Evolutionary conservation across 2,113 vertebrate species (phyloP).

Genomic region (Trematocara variabile): DNA sequence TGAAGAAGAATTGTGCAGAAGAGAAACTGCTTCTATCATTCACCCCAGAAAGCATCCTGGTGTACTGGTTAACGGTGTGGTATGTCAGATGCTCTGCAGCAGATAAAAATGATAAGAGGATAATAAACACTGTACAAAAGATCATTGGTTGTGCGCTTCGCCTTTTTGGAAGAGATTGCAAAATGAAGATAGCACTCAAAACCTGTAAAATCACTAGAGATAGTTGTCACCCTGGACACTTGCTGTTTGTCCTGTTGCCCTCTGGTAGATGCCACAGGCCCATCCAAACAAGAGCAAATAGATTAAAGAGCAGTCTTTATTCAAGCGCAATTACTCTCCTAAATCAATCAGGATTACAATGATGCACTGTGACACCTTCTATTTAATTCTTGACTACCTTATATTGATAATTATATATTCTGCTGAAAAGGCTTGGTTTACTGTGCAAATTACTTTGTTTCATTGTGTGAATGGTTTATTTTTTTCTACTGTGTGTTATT

Average conservation of each 20-base stretch:
- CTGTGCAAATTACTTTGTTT: neutral
- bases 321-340: neutral
- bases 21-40: neutral
- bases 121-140: neutral
- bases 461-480: neutral
- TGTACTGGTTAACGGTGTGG: neutral
- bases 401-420: neutral
- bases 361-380: neutral
- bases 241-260: neutral
- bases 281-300: neutral
- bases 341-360: neutral
- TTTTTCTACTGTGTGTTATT: neutral
- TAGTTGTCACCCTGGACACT: neutral
- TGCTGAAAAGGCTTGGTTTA: neutral
- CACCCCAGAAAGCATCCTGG: neutral
- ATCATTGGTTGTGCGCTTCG: neutral
- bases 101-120: neutral
- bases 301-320: neutral
- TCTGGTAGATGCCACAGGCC: neutral
- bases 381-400: neutral
- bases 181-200: neutral
- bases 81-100: neutral
- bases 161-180: neutral
- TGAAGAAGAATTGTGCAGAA: neutral
- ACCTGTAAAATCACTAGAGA: neutral